Evolutionary conservation across 1,140 invertebrate species (phyloP).

Genomic region (Brachionus paranguensis): DNA sequence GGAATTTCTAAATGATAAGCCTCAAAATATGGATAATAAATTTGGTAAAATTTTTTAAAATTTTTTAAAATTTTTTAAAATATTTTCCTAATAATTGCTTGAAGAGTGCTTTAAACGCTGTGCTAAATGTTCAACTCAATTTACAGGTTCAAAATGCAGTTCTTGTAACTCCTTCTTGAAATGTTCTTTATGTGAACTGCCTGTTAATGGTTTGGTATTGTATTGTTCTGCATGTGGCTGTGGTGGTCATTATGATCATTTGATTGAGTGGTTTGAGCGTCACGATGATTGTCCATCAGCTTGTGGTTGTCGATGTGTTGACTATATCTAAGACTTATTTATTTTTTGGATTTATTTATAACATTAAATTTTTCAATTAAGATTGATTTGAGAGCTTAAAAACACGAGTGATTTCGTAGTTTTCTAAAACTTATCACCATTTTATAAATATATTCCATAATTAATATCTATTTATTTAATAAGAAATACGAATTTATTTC

Average conservation of each 20-base stretch:
- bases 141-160: not conserved
- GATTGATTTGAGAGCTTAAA: not conserved
- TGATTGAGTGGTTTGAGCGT: slow-evolving; percentile 9
- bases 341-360: not conserved
- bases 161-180: not conserved
- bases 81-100: not conserved
- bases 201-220: slow-evolving; percentile 26
- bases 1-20: slow-evolving; percentile 1
- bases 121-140: not conserved
- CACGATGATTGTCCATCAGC: slow-evolving; percentile 32
- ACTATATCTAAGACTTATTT: slow-evolving; percentile 8
- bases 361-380: not conserved
- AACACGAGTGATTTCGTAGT: slow-evolving; percentile 27
- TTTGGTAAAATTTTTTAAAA: not conserved
- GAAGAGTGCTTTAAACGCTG: slow-evolving; percentile 16
- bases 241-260: slow-evolving; percentile 28
- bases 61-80: not conserved
- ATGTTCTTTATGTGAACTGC: slow-evolving; percentile 32
- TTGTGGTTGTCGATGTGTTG: slow-evolving; percentile 27
- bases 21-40: not conserved
- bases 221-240: slow-evolving; percentile 24
- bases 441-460: not conserved
- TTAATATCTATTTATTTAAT: too few relatives aligned
- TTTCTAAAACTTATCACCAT: not conserved
- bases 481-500: not conserved